These are phyloP conservation scores for Marmota flaviventris DNA, from an alignment of 2,113 vertebrate genomes.

Conservation along the genomic window DNA sequence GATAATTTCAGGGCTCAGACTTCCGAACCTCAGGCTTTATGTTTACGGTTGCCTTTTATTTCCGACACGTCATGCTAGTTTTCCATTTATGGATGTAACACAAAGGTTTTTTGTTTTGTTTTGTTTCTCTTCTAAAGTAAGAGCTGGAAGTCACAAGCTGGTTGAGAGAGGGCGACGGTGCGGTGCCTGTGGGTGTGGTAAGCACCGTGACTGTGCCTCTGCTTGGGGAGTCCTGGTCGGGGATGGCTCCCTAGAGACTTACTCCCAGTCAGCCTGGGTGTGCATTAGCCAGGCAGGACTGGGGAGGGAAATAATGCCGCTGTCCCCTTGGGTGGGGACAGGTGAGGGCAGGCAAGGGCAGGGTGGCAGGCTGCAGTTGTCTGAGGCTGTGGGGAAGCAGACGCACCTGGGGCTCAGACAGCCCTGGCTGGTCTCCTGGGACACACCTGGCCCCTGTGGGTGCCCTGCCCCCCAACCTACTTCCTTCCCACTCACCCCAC, in stretches of 20 bases:
- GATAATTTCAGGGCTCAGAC: background rate
- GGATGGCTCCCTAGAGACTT: fast-evolving
- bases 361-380: background rate
- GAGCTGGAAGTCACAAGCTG: background rate
- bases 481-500: background rate
- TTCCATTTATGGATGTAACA: background rate
- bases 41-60: background rate
- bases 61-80: background rate
- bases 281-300: background rate
- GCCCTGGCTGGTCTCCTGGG: background rate
- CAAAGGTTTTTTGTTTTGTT: background rate
- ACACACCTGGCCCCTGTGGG: background rate
- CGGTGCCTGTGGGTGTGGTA: background rate
- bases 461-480: background rate
- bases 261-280: background rate
- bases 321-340: background rate
- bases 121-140: background rate
- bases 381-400: background rate
- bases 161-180: background rate
- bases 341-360: background rate
- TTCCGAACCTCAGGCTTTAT: background rate
- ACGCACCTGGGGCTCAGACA: background rate
- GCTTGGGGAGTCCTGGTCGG: background rate
- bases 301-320: background rate
- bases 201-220: fast-evolving